Conservation (phyloP, 2,888 invertebrate genomes). For the Gortyna flavago region DNA sequence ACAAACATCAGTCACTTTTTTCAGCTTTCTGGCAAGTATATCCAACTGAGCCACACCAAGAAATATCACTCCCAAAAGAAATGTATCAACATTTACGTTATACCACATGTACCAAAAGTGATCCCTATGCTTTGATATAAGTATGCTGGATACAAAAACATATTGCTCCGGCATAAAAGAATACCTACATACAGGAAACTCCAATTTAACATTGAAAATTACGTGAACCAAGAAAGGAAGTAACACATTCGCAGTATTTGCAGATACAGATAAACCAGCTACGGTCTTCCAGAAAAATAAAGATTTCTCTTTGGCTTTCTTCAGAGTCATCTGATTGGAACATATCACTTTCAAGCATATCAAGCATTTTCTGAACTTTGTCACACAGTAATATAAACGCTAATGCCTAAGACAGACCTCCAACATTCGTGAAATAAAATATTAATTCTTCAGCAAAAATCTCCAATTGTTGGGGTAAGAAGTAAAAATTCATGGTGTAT, state of each 20-base stretch:
- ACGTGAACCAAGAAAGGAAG: slow-evolving; percentile 74
- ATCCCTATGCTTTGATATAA: slow-evolving; percentile 78
- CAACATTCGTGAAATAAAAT: slow-evolving; percentile 77
- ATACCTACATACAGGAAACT: slow-evolving; percentile 76
- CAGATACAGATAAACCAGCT: slow-evolving; percentile 70
- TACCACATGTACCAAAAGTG: slow-evolving; percentile 75
- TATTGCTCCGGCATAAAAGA: slow-evolving; percentile 75
- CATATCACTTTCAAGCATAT: slow-evolving; percentile 75
- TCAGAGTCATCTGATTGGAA: slow-evolving; percentile 73
- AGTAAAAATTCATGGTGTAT: slow-evolving; percentile 76
- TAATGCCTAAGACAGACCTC: slow-evolving; percentile 74
- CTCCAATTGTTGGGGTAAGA: slow-evolving; percentile 74
- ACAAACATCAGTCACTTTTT: slow-evolving; percentile 67
- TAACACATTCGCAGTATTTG: slow-evolving; percentile 70
- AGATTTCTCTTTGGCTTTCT: slow-evolving; percentile 74
- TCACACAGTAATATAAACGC: slow-evolving; percentile 72
- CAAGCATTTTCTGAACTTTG: slow-evolving; percentile 72
- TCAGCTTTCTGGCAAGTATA: slow-evolving; percentile 74
- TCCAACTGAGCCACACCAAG: slow-evolving; percentile 79
- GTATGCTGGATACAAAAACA: slow-evolving; percentile 75
- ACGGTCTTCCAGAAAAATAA: slow-evolving; percentile 75
- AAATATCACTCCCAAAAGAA: slow-evolving; percentile 78
- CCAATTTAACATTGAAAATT: slow-evolving; percentile 66
- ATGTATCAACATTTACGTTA: slow-evolving; percentile 77
- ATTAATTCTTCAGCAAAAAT: slow-evolving; percentile 77